Conservation (phyloP, 2,888 invertebrate species). For the Eristalis tenax region DNA sequence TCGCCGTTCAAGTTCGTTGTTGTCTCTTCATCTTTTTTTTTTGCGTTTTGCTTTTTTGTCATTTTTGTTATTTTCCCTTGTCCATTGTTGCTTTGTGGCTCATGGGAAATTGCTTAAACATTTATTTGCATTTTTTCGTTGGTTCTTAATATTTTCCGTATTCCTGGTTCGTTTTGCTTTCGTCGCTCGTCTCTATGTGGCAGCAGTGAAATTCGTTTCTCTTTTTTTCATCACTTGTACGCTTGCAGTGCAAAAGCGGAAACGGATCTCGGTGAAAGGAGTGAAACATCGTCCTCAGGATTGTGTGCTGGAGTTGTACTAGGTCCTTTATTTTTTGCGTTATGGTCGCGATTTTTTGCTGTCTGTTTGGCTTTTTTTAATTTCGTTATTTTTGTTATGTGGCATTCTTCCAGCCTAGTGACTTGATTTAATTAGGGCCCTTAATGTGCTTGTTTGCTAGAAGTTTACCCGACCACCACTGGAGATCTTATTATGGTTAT, state of each 20-base stretch:
- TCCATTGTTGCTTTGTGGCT: constrained; percentile 68
- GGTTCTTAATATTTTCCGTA: constrained; percentile 48
- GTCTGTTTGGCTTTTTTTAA: constrained; percentile 49
- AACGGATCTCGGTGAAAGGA: constrained; percentile 34
- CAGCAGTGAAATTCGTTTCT: constrained; percentile 12
- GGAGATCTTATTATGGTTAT: constrained; percentile 60
- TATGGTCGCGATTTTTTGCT: constrained; percentile 4
- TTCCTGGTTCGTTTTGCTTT: constrained; percentile 14
- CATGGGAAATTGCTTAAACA: constrained; percentile 71
- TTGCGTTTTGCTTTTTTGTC: background rate
- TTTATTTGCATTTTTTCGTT: constrained; percentile 69
- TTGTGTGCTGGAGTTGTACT: constrained; percentile 16
- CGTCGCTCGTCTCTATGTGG: background rate
- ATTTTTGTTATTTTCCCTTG: constrained; percentile 31
- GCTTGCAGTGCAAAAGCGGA: constrained; percentile 38
- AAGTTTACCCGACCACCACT: constrained; percentile 64
- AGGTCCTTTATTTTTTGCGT: constrained; percentile 6
- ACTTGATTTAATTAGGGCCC: constrained; percentile 68
- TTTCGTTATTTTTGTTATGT: constrained; percentile 66
- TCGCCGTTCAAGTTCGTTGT: constrained; percentile 57
- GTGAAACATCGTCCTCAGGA: constrained; percentile 20
- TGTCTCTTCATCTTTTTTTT: constrained; percentile 43
- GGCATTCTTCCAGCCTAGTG: constrained; percentile 70
- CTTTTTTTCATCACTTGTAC: constrained; percentile 15
- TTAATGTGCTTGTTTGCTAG: constrained; percentile 70